phyloP scores from a whole-genome alignment of 2,888 invertebrate genomes.

The Leptodirus hochenwartii region DNA sequence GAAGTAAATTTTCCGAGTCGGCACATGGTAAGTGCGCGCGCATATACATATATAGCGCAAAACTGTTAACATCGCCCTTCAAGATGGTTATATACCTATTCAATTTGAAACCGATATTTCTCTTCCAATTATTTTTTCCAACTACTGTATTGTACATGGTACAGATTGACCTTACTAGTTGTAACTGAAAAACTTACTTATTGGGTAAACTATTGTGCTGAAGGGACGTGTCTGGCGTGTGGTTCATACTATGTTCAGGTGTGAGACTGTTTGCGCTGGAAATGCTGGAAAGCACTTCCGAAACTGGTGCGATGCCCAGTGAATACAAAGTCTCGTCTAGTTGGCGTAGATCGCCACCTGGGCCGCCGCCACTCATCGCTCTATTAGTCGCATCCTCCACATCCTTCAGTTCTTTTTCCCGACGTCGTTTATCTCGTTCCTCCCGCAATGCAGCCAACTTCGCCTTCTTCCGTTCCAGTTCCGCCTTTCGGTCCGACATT shows the following conservation, averaged over 20 bases:
- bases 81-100: too few relatives aligned
- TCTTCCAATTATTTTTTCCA: too few relatives aligned
- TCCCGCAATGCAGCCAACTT: slow-evolving; percentile 78
- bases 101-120: too few relatives aligned
- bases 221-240: slow-evolving; percentile 64
- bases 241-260: slow-evolving; percentile 60
- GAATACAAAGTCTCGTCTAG: slow-evolving; percentile 76
- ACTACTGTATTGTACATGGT: too few relatives aligned
- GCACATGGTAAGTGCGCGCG: too few relatives aligned
- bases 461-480: slow-evolving; percentile 80
- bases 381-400: slow-evolving; percentile 49
- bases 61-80: too few relatives aligned
- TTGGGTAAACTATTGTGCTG: slow-evolving; percentile 43
- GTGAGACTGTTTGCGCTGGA: slow-evolving; percentile 66
- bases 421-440: slow-evolving; percentile 69
- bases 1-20: too few relatives aligned
- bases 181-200: slow-evolving; percentile 21
- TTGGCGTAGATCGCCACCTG: slow-evolving; percentile 37
- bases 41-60: too few relatives aligned
- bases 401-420: slow-evolving; percentile 78
- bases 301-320: slow-evolving; percentile 72
- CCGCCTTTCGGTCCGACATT: slow-evolving; percentile 83
- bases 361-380: slow-evolving; percentile 19
- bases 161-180: too few relatives aligned
- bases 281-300: slow-evolving; percentile 67